Conservation (phyloP, 2,113 vertebrate genomes). For the Perccottus glenii region DNA sequence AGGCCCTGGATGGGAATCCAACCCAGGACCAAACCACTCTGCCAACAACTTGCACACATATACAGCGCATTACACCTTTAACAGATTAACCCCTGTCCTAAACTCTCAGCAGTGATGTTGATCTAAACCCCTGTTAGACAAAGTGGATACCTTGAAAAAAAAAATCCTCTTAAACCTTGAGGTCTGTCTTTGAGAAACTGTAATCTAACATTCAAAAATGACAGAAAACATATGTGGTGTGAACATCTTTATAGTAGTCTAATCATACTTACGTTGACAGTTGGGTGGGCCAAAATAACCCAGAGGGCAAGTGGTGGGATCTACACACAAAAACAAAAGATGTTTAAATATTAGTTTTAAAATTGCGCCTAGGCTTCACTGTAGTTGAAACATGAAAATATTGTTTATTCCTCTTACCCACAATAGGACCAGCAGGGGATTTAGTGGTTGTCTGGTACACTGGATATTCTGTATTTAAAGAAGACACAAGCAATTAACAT, state of each 20-base stretch:
- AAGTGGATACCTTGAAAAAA: conserved; percentile 9
- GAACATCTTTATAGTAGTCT: conserved; percentile 9
- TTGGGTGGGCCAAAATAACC: conserved; percentile 77
- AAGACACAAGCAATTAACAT: conserved; percentile 17
- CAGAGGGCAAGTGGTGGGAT: conserved; percentile 65
- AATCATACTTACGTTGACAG: conserved; percentile 77
- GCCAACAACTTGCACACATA: neutral
- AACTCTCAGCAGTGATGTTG: conserved; percentile 25
- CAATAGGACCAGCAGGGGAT: conserved; percentile 66
- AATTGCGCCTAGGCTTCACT: neutral
- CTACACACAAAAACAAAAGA: conserved; percentile 18
- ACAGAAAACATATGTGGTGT: conserved; percentile 15
- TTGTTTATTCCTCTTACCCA: conserved; percentile 58
- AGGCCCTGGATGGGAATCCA: no score
- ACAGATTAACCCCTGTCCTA: conserved; percentile 10
- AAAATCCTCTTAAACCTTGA: conserved; percentile 12
- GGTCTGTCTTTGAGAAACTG: neutral
- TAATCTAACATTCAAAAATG: neutral
- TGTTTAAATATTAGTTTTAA: conserved; percentile 20
- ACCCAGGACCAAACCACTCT: no score
- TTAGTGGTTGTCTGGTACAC: conserved; percentile 59
- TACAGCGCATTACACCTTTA: neutral
- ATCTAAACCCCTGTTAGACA: conserved; percentile 20
- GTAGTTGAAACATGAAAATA: neutral
- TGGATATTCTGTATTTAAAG: conserved; percentile 62